These are phyloP conservation scores for Orchestes rusci DNA, from an alignment of 2,888 invertebrate genomes.

Conservation along the genomic window DNA sequence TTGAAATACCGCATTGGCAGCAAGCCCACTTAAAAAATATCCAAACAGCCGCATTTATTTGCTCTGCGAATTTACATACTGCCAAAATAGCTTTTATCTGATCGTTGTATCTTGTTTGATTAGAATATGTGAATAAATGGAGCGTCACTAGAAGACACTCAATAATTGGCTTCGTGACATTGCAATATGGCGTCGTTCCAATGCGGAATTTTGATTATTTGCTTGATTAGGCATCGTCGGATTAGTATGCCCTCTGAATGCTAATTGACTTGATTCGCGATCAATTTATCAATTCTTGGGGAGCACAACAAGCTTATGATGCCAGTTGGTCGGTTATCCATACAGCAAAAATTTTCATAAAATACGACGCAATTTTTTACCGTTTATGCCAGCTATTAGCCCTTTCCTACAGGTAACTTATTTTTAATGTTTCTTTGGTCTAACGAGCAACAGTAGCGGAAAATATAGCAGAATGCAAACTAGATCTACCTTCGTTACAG, in stretches of 20 bases:
- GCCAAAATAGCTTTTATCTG: conserved; percentile 8
- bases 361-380: conserved; percentile 20
- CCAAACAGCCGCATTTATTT: conserved; percentile 23
- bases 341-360: conserved; percentile 8
- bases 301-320: no score
- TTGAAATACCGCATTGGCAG: conserved; percentile 28
- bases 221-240: conserved; percentile 5
- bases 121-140: no score
- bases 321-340: no score
- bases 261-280: no score
- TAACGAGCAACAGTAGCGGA: conserved; percentile 33
- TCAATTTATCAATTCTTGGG: no score
- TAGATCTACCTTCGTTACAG: conserved; percentile 16
- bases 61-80: conserved; percentile 19
- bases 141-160: neutral
- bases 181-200: conserved; percentile 5
- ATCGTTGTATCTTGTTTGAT: no score
- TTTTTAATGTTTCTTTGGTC: conserved; percentile 30
- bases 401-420: conserved; percentile 33
- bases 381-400: conserved; percentile 24
- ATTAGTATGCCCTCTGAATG: no score
- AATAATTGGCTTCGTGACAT: neutral
- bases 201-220: conserved; percentile 9
- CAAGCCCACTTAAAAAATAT: conserved; percentile 21
- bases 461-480: conserved; percentile 29